Evolutionary conservation across 1,140 invertebrate species (phyloP).

Genomic region (Macrobrachium nipponense): DNA sequence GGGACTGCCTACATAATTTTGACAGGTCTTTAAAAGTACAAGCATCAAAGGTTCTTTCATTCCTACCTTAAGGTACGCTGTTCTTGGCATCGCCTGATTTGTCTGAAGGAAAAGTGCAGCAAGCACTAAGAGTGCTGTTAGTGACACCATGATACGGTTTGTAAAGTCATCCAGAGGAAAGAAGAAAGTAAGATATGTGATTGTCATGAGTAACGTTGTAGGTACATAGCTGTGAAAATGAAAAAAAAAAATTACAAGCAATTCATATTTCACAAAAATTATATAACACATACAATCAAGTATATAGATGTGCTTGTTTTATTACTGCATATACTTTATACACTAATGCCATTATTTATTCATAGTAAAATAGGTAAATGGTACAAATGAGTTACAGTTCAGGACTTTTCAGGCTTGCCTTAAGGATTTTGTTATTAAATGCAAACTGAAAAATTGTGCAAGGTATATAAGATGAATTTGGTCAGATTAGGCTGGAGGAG

Average conservation of each 20-base stretch:
- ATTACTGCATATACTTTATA: background rate
- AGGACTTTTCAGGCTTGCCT: background rate
- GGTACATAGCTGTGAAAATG: conserved; percentile 10
- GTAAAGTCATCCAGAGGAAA: conserved; percentile 34
- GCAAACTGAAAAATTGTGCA: background rate
- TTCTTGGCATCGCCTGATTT: conserved; percentile 34
- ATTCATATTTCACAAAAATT: background rate
- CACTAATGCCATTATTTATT: background rate
- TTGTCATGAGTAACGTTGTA: conserved; percentile 19
- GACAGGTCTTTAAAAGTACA: no score
- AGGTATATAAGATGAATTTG: background rate
- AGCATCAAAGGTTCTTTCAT: no score
- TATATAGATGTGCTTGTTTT: background rate
- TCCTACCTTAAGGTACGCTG: conserved; percentile 24
- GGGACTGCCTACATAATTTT: no score
- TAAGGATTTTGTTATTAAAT: background rate
- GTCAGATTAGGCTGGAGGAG: no score
- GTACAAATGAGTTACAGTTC: background rate
- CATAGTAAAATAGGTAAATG: conserved; percentile 1
- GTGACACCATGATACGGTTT: conserved; percentile 41
- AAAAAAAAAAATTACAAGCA: background rate
- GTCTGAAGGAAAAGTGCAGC: conserved; percentile 36
- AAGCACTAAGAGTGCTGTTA: conserved; percentile 30
- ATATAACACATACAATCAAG: background rate
- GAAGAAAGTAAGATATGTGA: conserved; percentile 33